Evolutionary conservation across 2,888 invertebrate species (phyloP).

Genomic region (Cyrtodaria siliqua): DNA sequence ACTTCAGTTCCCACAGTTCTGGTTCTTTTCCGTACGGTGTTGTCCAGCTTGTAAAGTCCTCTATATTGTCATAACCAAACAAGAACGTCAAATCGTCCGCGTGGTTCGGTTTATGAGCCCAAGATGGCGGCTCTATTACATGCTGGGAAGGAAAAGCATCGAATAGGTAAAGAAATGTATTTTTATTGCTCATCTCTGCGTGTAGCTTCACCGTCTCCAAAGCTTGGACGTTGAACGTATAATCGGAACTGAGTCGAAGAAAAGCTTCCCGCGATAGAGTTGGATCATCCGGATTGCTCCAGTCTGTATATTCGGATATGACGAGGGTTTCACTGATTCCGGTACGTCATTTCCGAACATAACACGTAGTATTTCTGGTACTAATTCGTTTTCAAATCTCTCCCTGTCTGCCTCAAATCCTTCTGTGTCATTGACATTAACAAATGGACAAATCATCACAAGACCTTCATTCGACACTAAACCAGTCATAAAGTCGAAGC

Average conservation of each 20-base stretch:
- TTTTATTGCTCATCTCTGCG: background rate
- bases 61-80: conserved; percentile 40
- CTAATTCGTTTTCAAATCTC: conserved; percentile 11
- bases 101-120: conserved; percentile 76
- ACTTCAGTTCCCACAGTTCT: conserved; percentile 92
- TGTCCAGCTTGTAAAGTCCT: conserved; percentile 76
- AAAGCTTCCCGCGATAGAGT: conserved; percentile 9
- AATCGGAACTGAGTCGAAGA: conserved; percentile 31
- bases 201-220: conserved; percentile 22
- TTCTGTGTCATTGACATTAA: conserved; percentile 96
- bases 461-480: conserved; percentile 96
- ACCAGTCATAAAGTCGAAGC: conserved; percentile 93
- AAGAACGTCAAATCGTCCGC: conserved; percentile 74
- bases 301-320: conserved; percentile 33
- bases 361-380: conserved; percentile 25
- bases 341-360: conserved; percentile 28
- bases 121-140: conserved; percentile 63
- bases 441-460: conserved; percentile 29
- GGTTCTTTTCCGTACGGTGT: conserved; percentile 87
- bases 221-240: conserved; percentile 22
- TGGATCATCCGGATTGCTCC: conserved; percentile 25
- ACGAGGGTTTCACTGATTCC: conserved; percentile 12
- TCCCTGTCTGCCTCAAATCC: conserved; percentile 26
- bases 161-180: conserved; percentile 43
- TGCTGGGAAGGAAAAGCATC: conserved; percentile 70